phyloP scores from a whole-genome alignment of 2,113 vertebrate genomes.

The Dromaius novaehollandiae region DNA sequence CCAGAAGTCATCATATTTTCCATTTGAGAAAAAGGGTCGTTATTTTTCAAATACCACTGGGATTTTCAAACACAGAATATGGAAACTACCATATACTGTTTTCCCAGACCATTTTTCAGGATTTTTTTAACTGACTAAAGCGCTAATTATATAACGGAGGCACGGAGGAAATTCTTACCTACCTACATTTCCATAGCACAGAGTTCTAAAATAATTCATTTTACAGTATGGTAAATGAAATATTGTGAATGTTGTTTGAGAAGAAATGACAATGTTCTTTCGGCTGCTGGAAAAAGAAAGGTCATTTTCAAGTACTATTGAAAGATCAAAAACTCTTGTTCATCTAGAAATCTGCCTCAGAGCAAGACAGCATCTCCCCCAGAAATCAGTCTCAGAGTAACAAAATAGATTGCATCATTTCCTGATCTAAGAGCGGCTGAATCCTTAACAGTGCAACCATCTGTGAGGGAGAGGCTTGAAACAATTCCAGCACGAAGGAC shows the following conservation, averaged over 20 bases:
- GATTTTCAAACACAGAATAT: constrained; percentile 13
- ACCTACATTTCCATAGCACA: not conserved
- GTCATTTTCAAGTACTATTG: not conserved
- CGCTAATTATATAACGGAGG: not conserved
- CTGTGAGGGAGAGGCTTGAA: constrained; percentile 64
- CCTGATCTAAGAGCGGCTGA: constrained; percentile 33
- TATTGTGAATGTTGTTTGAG: not conserved
- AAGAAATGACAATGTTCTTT: not conserved
- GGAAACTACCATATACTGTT: constrained; percentile 35
- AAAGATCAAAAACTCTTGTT: not conserved
- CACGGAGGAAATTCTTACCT: not conserved
- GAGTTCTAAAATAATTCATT: not conserved
- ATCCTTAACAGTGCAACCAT: constrained; percentile 69
- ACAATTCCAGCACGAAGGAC: constrained; percentile 32
- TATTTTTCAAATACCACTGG: not conserved
- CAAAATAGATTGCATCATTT: constrained; percentile 69
- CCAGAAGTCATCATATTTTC: constrained; percentile 46
- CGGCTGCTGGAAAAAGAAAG: not conserved
- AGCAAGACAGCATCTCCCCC: constrained; percentile 24
- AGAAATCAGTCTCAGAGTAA: constrained; percentile 41
- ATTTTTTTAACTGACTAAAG: constrained; percentile 1
- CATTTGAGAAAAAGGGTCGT: constrained; percentile 22
- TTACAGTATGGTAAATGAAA: not conserved
- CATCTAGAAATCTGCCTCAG: not conserved
- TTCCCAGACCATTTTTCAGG: not conserved